Evolutionary conservation across 2,888 invertebrate species (phyloP).

Genomic region (Meteorus cinctellus): DNA sequence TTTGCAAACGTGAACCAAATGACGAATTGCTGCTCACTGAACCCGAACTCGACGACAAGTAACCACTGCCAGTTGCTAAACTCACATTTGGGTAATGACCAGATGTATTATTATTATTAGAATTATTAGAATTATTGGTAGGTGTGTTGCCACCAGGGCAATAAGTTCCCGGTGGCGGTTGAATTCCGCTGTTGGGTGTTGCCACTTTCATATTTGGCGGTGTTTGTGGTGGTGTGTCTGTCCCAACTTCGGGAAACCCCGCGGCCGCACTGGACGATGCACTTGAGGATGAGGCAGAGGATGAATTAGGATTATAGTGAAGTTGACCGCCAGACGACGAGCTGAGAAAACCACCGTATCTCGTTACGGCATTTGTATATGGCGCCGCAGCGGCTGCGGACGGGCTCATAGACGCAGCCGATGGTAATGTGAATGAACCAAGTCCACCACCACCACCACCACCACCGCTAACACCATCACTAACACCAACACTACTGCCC

Average conservation of each 20-base stretch:
- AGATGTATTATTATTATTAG: conserved; percentile 61
- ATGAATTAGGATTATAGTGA: conserved; percentile 70
- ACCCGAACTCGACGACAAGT: conserved; percentile 75
- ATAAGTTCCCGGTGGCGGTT: conserved; percentile 78
- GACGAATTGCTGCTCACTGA: conserved; percentile 75
- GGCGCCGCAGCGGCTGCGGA: conserved; percentile 72
- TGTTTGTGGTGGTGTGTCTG: conserved; percentile 94
- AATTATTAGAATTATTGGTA: conserved; percentile 60
- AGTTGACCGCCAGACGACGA: conserved; percentile 69
- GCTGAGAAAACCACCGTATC: conserved; percentile 73
- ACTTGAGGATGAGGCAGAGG: conserved; percentile 69
- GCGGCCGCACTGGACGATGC: conserved; percentile 83
- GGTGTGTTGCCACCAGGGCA: conserved; percentile 79
- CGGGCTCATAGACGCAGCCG: conserved; percentile 70
- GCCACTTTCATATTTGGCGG: conserved; percentile 95
- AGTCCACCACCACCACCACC: conserved; percentile 57
- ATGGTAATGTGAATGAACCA: conserved; percentile 67
- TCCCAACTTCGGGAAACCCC: conserved; percentile 89
- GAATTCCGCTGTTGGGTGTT: conserved; percentile 75
- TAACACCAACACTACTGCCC: conserved; percentile 55
- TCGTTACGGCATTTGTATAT: conserved; percentile 71
- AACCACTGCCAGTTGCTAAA: conserved; percentile 72
- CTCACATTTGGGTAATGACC: conserved; percentile 63
- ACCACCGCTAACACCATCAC: conserved; percentile 45
- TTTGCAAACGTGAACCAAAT: conserved; percentile 75